Evolutionary conservation across 2,113 vertebrate genomes (phyloP).

Genomic region (Nymphicus hollandicus): DNA sequence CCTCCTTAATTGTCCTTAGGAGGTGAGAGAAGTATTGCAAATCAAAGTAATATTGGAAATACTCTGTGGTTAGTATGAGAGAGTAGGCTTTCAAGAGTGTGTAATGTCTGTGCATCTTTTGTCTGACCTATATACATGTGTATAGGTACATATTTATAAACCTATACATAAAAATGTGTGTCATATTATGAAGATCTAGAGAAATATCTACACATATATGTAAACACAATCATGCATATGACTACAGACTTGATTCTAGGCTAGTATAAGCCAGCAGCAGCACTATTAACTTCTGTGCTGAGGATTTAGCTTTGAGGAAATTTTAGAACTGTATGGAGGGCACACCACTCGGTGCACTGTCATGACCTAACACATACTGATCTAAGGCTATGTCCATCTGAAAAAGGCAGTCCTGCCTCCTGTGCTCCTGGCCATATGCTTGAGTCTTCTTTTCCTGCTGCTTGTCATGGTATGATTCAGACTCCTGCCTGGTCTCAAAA

Average conservation of each 20-base stretch:
- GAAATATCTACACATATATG: not conserved
- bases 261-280: not conserved
- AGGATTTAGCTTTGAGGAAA: not conserved
- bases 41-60: not conserved
- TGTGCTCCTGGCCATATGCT: not conserved
- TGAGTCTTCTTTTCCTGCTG: not conserved
- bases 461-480: not conserved
- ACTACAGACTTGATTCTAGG: not conserved
- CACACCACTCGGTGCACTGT: accelerated
- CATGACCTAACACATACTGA: not conserved
- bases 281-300: not conserved
- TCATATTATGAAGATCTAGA: not conserved
- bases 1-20: conserved; percentile 7
- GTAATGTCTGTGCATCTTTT: not conserved
- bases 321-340: not conserved
- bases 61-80: not conserved
- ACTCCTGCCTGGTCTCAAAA: not conserved
- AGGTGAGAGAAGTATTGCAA: not conserved
- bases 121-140: not conserved
- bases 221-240: not conserved
- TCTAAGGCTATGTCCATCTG: not conserved
- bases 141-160: not conserved
- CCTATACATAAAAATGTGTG: not conserved
- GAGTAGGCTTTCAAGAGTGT: not conserved
- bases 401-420: not conserved